phyloP scores from a whole-genome alignment of 2,797 vertebrate species.

The Acanthurus tractus region DNA sequence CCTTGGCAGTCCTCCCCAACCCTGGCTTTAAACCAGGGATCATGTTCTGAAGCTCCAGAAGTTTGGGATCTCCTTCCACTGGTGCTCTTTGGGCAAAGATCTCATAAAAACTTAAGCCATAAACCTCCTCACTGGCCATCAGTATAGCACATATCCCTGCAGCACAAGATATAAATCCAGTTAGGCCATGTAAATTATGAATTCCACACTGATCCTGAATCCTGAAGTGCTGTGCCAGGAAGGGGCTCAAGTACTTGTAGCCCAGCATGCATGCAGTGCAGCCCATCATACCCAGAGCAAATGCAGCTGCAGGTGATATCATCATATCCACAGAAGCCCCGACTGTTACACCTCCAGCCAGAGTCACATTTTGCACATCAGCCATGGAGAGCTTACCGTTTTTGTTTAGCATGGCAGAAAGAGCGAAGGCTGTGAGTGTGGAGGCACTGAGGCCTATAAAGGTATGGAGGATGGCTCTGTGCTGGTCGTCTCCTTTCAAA shows the following conservation, averaged over 20 bases:
- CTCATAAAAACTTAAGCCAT: slow-evolving; percentile 79
- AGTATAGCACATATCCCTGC: slow-evolving; percentile 85
- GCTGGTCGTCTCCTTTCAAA: slow-evolving; percentile 86
- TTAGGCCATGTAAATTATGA: slow-evolving; percentile 90
- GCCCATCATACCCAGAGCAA: slow-evolving; percentile 85
- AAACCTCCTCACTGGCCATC: slow-evolving; percentile 72
- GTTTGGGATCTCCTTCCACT: slow-evolving; percentile 75
- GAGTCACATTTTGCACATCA: slow-evolving; percentile 90
- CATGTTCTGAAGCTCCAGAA: slow-evolving; percentile 69
- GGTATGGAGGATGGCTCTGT: slow-evolving; percentile 89
- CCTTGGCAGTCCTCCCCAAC: slow-evolving; percentile 60
- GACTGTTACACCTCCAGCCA: slow-evolving; percentile 89
- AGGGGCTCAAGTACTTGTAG: slow-evolving; percentile 87
- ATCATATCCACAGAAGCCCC: slow-evolving; percentile 88
- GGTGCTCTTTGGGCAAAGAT: slow-evolving; percentile 77
- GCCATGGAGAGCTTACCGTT: slow-evolving; percentile 85
- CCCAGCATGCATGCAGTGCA: slow-evolving; percentile 86
- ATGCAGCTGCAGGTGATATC: slow-evolving; percentile 83
- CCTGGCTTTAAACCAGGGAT: slow-evolving; percentile 53
- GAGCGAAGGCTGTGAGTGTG: slow-evolving; percentile 85
- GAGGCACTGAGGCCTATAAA: slow-evolving; percentile 88
- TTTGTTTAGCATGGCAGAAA: slow-evolving; percentile 86
- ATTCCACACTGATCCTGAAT: slow-evolving; percentile 91
- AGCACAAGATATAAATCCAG: slow-evolving; percentile 84
- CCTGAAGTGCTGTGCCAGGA: slow-evolving; percentile 74